phyloP scores from a whole-genome alignment of 2,797 vertebrate species.

The Periophthalmus magnuspinnatus region DNA sequence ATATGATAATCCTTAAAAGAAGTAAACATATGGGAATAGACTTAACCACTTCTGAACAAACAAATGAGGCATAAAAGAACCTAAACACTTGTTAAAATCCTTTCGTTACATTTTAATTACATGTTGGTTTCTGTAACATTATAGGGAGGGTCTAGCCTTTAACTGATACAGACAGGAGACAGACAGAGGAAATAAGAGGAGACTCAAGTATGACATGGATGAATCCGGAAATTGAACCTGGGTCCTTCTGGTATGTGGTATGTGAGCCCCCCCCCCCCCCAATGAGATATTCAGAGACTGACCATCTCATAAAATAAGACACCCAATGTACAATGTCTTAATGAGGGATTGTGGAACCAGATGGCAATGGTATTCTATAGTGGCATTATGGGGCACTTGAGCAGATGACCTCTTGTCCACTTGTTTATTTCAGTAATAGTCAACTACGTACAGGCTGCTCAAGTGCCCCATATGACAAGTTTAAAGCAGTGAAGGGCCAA shows the following conservation, averaged over 20 bases:
- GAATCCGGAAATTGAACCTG: background rate
- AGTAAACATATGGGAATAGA: too few species aligned
- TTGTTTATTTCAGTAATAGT: background rate
- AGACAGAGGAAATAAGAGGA: background rate
- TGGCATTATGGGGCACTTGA: background rate
- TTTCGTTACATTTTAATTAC: too few species aligned
- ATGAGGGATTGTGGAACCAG: too few species aligned
- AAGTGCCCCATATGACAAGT: slow-evolving; percentile 22
- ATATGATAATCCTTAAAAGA: too few species aligned
- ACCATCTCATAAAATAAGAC: background rate
- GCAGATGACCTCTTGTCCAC: background rate
- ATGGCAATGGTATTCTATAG: background rate
- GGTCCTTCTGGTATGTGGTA: background rate
- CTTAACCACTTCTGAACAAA: too few species aligned
- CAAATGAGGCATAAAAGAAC: too few species aligned
- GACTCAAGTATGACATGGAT: background rate
- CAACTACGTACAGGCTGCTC: background rate
- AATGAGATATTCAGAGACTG: background rate
- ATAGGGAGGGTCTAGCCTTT: background rate
- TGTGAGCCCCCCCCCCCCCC: background rate
- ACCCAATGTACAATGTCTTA: background rate
- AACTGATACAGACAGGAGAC: background rate
- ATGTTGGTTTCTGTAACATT: too few species aligned
- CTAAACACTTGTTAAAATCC: too few species aligned
- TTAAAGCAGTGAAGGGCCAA: slow-evolving; percentile 29